These are phyloP conservation scores for Orthosia cruda DNA, from an alignment of 2,888 invertebrate species.

Conservation along the genomic window DNA sequence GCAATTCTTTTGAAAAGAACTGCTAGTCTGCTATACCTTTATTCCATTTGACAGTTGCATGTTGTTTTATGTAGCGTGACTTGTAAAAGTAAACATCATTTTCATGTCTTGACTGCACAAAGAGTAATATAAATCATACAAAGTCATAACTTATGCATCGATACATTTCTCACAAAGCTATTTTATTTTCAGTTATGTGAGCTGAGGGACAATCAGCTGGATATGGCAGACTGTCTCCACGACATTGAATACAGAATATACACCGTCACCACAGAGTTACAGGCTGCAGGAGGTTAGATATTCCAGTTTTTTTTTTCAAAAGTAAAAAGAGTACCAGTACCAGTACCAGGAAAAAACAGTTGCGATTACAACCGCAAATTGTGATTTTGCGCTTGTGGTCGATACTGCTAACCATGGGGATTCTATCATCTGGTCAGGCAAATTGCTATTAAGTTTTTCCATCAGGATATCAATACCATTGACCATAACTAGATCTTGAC, in stretches of 20 bases:
- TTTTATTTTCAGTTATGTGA: conserved; percentile 83
- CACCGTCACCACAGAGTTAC: conserved; percentile 79
- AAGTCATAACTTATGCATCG: conserved; percentile 23
- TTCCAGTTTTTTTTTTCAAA: too few species aligned
- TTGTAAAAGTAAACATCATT: background rate
- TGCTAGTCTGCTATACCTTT: too few species aligned
- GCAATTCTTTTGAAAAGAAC: too few species aligned
- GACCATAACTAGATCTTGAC: too few species aligned
- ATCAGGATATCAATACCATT: too few species aligned
- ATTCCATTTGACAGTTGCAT: conserved; percentile 1
- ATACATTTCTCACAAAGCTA: background rate
- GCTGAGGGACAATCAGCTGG: conserved; percentile 93
- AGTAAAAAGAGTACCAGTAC: too few species aligned
- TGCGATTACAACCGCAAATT: too few species aligned
- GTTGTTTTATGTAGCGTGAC: conserved; percentile 24
- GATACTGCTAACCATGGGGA: too few species aligned
- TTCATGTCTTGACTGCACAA: conserved; percentile 22
- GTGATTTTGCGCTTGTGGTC: too few species aligned
- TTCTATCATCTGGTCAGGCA: too few species aligned
- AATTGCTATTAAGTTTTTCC: too few species aligned
- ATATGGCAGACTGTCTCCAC: conserved; percentile 92
- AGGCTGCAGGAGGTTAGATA: conserved; percentile 42
- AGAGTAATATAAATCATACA: conserved; percentile 27
- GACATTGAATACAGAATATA: conserved; percentile 90
- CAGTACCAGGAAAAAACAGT: too few species aligned